Conservation (phyloP, 1,140 invertebrate genomes). For the Lordiphosa collinella region DNA sequence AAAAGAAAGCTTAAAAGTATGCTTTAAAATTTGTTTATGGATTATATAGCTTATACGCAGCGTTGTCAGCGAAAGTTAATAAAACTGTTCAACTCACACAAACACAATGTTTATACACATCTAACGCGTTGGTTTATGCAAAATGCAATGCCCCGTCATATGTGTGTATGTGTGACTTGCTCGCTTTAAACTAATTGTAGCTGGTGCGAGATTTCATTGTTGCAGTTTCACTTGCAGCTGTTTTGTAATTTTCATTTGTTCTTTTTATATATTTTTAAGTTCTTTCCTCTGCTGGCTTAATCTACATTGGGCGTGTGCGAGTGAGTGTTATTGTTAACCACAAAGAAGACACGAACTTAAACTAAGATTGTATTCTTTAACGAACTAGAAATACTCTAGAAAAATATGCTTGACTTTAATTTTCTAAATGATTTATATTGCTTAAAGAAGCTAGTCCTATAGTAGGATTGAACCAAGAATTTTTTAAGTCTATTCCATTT, state of each 20-base stretch:
- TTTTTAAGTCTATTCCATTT: too few species aligned
- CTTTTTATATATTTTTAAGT: slow-evolving; percentile 16
- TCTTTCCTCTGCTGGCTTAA: slow-evolving; percentile 14
- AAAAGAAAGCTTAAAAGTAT: slow-evolving; percentile 1
- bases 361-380: not conserved
- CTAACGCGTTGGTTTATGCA: slow-evolving; percentile 59
- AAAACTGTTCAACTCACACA: slow-evolving; percentile 45
- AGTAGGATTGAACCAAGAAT: too few species aligned
- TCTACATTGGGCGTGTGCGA: slow-evolving; percentile 2
- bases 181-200: slow-evolving; percentile 65
- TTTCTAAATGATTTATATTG: too few species aligned
- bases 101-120: slow-evolving; percentile 26
- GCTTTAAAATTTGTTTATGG: slow-evolving; percentile 6
- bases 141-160: slow-evolving; percentile 33
- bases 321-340: slow-evolving; percentile 7
- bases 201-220: slow-evolving; percentile 35
- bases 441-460: too few species aligned
- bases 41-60: slow-evolving; percentile 45
- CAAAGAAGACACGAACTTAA: slow-evolving; percentile 16
- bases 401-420: slow-evolving; percentile 27
- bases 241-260: not conserved
- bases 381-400: slow-evolving; percentile 20
- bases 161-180: slow-evolving; percentile 17
- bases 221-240: slow-evolving; percentile 13
- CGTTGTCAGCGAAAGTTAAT: slow-evolving; percentile 34